phyloP scores from a whole-genome alignment of 2,113 vertebrate genomes.

The Smithornis capensis region DNA sequence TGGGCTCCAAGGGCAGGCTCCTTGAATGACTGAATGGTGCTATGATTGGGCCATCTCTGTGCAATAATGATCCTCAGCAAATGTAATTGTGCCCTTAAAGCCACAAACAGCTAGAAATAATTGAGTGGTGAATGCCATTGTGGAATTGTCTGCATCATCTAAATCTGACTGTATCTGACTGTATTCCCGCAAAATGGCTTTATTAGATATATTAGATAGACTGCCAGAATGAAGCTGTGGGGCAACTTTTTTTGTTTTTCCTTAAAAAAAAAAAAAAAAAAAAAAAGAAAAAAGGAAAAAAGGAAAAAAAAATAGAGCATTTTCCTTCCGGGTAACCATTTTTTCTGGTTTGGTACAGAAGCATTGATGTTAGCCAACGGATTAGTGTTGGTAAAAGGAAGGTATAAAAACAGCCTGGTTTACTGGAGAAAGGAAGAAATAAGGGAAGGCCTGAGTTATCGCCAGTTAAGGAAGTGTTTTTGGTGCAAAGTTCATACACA shows the following conservation, averaged over 20 bases:
- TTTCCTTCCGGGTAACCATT: not conserved
- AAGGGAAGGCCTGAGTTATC: not conserved
- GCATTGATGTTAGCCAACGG: fast-evolving
- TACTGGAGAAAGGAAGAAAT: not conserved
- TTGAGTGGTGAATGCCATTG: not conserved
- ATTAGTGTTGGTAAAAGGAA: not conserved
- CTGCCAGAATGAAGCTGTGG: not conserved
- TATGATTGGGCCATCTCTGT: not conserved
- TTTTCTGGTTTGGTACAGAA: not conserved
- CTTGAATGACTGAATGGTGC: not conserved
- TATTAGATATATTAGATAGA: not conserved
- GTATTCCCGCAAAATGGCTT: not conserved
- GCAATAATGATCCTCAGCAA: not conserved
- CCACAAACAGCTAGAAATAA: not conserved
- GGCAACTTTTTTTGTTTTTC: not conserved
- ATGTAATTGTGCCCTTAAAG: not conserved
- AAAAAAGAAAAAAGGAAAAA: too few relatives aligned
- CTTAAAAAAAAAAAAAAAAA: too few relatives aligned
- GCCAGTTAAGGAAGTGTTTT: not conserved
- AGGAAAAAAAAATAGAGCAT: too few relatives aligned
- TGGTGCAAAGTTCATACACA: not conserved
- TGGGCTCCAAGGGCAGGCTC: not conserved
- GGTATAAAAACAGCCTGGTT: not conserved
- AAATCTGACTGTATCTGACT: not conserved
- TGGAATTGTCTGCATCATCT: not conserved